Conservation (phyloP, 2,888 invertebrate genomes). For the Chrysina gloriosa region DNA sequence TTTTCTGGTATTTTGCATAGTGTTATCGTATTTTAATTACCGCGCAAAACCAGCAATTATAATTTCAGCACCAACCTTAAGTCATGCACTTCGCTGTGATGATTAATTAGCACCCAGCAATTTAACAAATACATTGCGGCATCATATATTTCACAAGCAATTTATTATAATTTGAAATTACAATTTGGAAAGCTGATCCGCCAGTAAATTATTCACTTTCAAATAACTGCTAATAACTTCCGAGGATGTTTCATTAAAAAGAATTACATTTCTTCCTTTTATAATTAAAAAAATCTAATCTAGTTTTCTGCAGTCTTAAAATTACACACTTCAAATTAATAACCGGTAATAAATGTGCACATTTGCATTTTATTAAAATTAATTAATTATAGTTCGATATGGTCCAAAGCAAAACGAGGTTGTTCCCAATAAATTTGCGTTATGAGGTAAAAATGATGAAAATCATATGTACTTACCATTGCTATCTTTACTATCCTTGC, state of each 20-base stretch:
- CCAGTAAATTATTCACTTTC: slow-evolving; percentile 22
- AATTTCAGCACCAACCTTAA: too few relatives aligned
- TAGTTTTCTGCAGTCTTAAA: neutral
- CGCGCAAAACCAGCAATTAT: too few relatives aligned
- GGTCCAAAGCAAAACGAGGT: slow-evolving; percentile 9
- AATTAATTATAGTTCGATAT: slow-evolving; percentile 10
- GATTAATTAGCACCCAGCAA: neutral
- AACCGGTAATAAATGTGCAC: slow-evolving; percentile 10
- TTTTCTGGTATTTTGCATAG: too few relatives aligned
- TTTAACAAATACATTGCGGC: too few relatives aligned
- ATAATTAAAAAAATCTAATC: neutral
- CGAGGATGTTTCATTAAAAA: neutral
- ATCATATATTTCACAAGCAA: slow-evolving; percentile 15
- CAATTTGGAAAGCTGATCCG: slow-evolving; percentile 25
- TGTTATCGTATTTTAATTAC: too few relatives aligned
- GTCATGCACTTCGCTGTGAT: neutral
- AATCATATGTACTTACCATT: slow-evolving; percentile 60
- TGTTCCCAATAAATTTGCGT: slow-evolving; percentile 8
- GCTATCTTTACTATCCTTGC: slow-evolving; percentile 71
- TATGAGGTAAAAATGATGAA: neutral
- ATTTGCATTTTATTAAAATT: slow-evolving; percentile 21
- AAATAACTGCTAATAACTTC: neutral
- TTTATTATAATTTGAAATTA: slow-evolving; percentile 19
- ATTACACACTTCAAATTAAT: slow-evolving; percentile 3
- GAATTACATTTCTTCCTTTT: neutral